phyloP scores from a whole-genome alignment of 2,113 vertebrate species.

The Myotis lucifugus region DNA sequence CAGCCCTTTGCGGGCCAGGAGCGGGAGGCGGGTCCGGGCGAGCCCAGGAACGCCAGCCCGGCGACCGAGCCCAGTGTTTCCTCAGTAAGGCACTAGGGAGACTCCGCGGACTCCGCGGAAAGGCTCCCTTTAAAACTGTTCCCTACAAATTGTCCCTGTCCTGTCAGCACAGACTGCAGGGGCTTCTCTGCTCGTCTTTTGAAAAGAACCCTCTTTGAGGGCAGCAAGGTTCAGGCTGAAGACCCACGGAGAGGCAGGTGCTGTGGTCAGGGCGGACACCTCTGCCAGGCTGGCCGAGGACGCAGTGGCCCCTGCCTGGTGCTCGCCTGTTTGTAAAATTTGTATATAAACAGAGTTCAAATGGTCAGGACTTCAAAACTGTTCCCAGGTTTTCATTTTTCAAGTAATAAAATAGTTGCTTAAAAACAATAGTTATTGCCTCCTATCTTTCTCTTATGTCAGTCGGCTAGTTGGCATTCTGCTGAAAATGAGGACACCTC shows the following conservation, averaged over 20 bases:
- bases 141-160: slow-evolving; percentile 67
- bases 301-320: slow-evolving; percentile 53
- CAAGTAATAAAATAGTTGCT: slow-evolving; percentile 84
- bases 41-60: not conserved
- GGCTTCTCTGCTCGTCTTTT: not conserved
- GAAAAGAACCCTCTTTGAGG: not conserved
- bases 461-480: slow-evolving; percentile 72
- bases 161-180: slow-evolving; percentile 65
- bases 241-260: slow-evolving; percentile 61
- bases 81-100: slow-evolving; percentile 87
- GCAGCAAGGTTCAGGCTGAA: not conserved
- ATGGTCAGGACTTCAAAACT: slow-evolving; percentile 75
- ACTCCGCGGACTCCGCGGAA: slow-evolving; percentile 80
- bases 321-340: slow-evolving; percentile 51
- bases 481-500: slow-evolving; percentile 60
- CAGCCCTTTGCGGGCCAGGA: not conserved
- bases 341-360: slow-evolving; percentile 72
- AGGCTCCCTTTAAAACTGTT: slow-evolving; percentile 72
- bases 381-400: slow-evolving; percentile 74
- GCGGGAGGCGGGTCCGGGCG: slow-evolving; percentile 63
- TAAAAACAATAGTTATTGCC: slow-evolving; percentile 81
- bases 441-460: slow-evolving; percentile 78
- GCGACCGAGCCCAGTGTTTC: slow-evolving; percentile 53
- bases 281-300: slow-evolving; percentile 48
- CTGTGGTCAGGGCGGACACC: slow-evolving; percentile 48